Evolutionary conservation across 2,888 invertebrate genomes (phyloP).

Genomic region (Diaperis boleti): DNA sequence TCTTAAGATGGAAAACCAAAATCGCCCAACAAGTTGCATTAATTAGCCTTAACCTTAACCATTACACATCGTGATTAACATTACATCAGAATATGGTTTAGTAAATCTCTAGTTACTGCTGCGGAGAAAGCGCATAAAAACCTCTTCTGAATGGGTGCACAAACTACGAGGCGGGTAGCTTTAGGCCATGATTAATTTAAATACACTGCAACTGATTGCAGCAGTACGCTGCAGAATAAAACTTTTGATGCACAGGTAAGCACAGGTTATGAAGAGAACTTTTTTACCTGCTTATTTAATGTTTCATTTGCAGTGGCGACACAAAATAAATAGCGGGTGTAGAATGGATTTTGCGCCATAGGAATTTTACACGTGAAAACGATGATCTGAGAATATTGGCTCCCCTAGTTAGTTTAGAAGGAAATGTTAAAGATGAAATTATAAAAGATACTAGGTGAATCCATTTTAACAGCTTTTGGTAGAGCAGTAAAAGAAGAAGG

Average conservation of each 20-base stretch:
- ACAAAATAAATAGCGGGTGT: too few species aligned
- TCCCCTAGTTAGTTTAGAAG: too few species aligned
- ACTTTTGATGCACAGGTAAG: conserved; percentile 14
- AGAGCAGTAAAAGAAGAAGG: too few species aligned
- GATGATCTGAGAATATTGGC: too few species aligned
- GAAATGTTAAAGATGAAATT: too few species aligned
- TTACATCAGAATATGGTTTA: neutral
- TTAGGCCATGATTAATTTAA: neutral
- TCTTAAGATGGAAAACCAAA: neutral
- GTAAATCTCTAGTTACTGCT: too few species aligned
- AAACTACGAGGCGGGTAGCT: neutral
- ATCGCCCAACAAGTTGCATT: conserved; percentile 2
- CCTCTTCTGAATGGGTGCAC: neutral
- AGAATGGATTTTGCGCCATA: too few species aligned
- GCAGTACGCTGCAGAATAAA: neutral
- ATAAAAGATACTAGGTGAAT: too few species aligned
- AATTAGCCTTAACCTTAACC: neutral
- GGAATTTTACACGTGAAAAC: too few species aligned
- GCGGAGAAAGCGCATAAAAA: neutral
- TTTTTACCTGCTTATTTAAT: too few species aligned
- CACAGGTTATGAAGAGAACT: neutral
- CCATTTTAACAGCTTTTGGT: too few species aligned
- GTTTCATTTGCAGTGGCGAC: too few species aligned
- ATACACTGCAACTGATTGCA: neutral
- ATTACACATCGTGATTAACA: conserved; percentile 2